Evolutionary conservation across 2,797 vertebrate genomes (phyloP).

Genomic region (Eidolon dupreanum): DNA sequence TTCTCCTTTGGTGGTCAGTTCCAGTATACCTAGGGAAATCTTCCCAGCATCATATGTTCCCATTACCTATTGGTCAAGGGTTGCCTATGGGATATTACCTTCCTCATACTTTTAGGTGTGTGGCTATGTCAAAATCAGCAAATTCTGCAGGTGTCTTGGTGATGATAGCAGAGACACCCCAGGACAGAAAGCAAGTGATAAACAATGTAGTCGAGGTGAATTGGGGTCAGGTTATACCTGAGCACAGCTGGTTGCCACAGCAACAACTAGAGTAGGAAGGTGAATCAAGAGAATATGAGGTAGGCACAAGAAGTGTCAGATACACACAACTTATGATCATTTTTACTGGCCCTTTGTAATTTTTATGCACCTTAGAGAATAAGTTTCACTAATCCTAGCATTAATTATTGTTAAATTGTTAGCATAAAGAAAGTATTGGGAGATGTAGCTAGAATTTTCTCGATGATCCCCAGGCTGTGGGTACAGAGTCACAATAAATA

Average conservation of each 20-base stretch:
- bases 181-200: background rate
- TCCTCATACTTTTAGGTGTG: background rate
- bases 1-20: background rate
- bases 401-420: background rate
- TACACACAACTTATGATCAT: background rate
- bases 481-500: background rate
- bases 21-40: background rate
- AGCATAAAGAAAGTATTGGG: background rate
- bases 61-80: background rate
- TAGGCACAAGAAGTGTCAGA: background rate
- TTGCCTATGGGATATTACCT: background rate
- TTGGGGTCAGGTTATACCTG: background rate
- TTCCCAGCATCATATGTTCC: background rate
- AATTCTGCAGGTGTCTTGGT: background rate
- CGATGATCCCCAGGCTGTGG: background rate
- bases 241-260: conserved; percentile 36
- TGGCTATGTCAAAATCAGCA: background rate
- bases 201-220: background rate
- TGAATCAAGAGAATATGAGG: background rate
- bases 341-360: conserved; percentile 33
- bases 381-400: conserved; percentile 34
- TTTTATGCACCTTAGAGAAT: conserved; percentile 20
- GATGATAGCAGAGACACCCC: background rate
- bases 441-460: background rate
- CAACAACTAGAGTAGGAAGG: background rate